Evolutionary conservation across 2,888 invertebrate species (phyloP), one percentile per base, ranked within the genome.

Genomic region (Microctonus brassicae): DNA sequence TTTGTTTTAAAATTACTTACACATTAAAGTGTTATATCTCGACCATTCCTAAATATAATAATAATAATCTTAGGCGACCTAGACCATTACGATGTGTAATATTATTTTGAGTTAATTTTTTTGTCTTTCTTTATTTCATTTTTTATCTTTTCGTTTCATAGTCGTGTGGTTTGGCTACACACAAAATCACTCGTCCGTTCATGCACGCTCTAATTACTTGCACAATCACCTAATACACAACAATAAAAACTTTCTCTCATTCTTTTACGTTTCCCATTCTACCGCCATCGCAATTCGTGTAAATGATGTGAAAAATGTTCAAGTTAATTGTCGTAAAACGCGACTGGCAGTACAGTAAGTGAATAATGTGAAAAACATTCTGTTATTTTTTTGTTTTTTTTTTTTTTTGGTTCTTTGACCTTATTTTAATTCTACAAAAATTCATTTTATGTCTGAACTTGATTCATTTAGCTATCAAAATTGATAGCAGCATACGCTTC

Each of bases 311-410:
- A 78, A 79, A 80, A 79, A 79, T 75, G 73, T 77, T 75, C 76
- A 77, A 79, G 70, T 80, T 77, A 72, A 72, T 73, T 79, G 84
- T 82, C 82, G 82, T 75, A 76, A 72, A 70, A 79, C 73, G 79
- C 81, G 81, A 84, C 81, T 85, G 85, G 84, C 85, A 86, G 86
- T 84, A 85, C 78, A 75, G 80, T 77, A 70, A 78, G 73, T 78
- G 76, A 77, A 77, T 74, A 68, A 77, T 68, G 42, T 77, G 75
- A 75, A 63, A 68, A 70, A 65, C 58, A 55, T 71, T 73, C 66
- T 62, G n/a, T n/a, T n/a, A n/a, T n/a, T n/a, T n/a, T n/a, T n/a
- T n/a, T n/a, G n/a, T 63, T 67, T 67, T n/a, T n/a, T n/a, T n/a
- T n/a, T n/a, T n/a, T n/a, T 63, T 67, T 67, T 62, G 36, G 34